Base-by-base conservation (phyloP, 1,140 invertebrate genomes). In the Eumaeus atala region DNA sequence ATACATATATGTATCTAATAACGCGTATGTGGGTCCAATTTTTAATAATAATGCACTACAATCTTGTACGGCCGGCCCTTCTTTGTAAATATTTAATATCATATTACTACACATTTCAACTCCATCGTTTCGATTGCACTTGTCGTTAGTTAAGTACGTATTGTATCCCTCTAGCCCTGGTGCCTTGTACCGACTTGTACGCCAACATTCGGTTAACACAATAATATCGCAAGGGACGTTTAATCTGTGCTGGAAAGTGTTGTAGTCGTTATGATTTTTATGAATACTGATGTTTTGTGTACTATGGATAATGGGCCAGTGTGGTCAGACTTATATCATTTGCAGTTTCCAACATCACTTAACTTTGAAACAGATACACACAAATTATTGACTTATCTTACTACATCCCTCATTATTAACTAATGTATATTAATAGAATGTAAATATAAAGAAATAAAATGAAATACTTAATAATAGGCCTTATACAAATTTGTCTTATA, bases 21-120 rank as follows among this genome's bases (percentile, higher is more conserved):
- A 8, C 8, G 44, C 44, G 18, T 18, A 47, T 18, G 17, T 16
- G 18, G 12, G 17, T 47, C 44, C 44, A 14, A 21, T 47, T 47
- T 47, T 47, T 42, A 42, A 7, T 12, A 42, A 42, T 42, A 42
- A n/a, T 42, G 38, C 38, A 16, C 38, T 42, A 42, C 38, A 42
- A 42, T 42, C 38, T 42, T 42, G 38, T 14, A 42, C 12, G 12
- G n/a, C 38, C 16, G 38, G 38, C 38, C 12, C 38, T 42, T 42
- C 38, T 42, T n/a, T 16, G 1, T 9, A 42, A 11, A 42, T 6
- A 42, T 42, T 42, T 42, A 42, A n/a, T n/a, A n/a, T 0, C 38
- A n/a, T 42, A 42, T 42, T 42, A n/a, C 10, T 42, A n/a, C 12
- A 42, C 7, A 42, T 42, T 9, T n/a, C 38, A 9, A 42, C 38